A percentile compares a stretch with the other conserved stretches of the same genome.
These are phyloP conservation scores for Protomyctophum bolini DNA, from an alignment of 2,113 vertebrate genomes.

Conservation along the genomic window DNA sequence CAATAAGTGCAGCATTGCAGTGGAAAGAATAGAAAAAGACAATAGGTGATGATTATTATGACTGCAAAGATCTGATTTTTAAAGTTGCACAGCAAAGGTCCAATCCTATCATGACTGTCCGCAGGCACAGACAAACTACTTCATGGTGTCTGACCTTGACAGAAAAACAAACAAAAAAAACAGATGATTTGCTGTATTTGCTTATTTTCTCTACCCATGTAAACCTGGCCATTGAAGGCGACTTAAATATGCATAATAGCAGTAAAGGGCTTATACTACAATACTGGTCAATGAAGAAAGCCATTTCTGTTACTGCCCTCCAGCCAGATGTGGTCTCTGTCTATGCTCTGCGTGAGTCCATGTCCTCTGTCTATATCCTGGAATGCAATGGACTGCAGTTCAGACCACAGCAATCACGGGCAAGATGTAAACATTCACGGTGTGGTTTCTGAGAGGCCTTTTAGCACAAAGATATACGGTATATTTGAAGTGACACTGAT, in stretches of 20 bases:
- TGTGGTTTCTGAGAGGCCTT: slow-evolving; percentile 33
- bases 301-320: slow-evolving; percentile 78
- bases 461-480: neutral
- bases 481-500: too few species aligned
- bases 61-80: slow-evolving; percentile 22
- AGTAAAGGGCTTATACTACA: slow-evolving; percentile 80
- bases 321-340: slow-evolving; percentile 62
- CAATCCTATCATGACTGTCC: neutral
- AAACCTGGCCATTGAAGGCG: slow-evolving; percentile 55
- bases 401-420: slow-evolving; percentile 58
- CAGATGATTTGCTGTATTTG: slow-evolving; percentile 18
- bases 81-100: neutral
- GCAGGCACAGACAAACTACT: neutral
- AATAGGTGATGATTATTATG: slow-evolving; percentile 2
- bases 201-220: slow-evolving; percentile 31
- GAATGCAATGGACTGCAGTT: slow-evolving; percentile 46
- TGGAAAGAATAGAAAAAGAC: slow-evolving; percentile 31
- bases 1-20: slow-evolving; percentile 52
- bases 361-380: slow-evolving; percentile 44
- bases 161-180: slow-evolving; percentile 9
- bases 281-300: slow-evolving; percentile 73
- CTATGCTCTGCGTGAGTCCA: slow-evolving; percentile 43
- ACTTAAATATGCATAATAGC: slow-evolving; percentile 76
- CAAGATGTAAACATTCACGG: slow-evolving; percentile 35
- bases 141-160: slow-evolving; percentile 2